Conservation (phyloP, 2,888 invertebrate species). For the Protophormia terraenovae region DNA sequence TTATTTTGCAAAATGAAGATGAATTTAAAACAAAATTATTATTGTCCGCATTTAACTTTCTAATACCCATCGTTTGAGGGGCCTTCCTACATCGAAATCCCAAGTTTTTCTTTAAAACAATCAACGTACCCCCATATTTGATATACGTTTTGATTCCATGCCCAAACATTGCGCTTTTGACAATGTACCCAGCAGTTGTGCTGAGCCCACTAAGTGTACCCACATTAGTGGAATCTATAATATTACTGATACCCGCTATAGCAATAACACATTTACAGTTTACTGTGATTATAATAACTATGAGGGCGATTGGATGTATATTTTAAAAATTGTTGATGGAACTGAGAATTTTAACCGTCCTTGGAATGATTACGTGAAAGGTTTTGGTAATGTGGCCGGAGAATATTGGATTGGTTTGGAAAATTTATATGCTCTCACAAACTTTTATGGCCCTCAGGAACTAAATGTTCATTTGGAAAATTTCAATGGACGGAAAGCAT, state of each 20-base stretch:
- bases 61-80: no score
- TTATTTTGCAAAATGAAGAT: no score
- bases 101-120: no score
- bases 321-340: constrained; percentile 26
- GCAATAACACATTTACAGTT: neutral
- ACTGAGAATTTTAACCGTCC: constrained; percentile 11
- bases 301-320: constrained; percentile 31
- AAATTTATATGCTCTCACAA: constrained; percentile 22
- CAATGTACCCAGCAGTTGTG: neutral
- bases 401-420: constrained; percentile 49
- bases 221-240: constrained; percentile 22
- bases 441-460: constrained; percentile 33
- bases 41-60: no score
- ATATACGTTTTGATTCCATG: constrained; percentile 16
- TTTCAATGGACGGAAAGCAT: neutral
- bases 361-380: constrained; percentile 23
- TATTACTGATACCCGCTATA: neutral
- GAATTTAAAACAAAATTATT: no score
- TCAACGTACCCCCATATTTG: no score
- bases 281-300: constrained; percentile 18
- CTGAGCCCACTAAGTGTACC: constrained; percentile 17
- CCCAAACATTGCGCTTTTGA: constrained; percentile 8
- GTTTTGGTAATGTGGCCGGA: constrained; percentile 18
- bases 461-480: constrained; percentile 11
- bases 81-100: no score